Conservation (phyloP, 2,113 vertebrate genomes). For the Triplophysa dalaica region DNA sequence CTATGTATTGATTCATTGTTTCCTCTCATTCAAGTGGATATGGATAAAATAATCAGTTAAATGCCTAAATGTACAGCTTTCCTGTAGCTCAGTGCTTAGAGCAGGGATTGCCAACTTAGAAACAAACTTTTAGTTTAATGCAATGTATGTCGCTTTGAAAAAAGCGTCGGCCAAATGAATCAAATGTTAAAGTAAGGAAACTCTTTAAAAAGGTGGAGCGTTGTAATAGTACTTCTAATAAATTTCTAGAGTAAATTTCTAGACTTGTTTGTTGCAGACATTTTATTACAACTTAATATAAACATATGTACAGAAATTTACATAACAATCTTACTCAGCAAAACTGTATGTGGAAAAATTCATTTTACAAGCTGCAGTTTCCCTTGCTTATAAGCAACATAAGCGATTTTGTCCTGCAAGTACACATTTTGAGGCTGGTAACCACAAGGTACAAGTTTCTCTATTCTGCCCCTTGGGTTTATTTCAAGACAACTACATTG, state of each 20-base stretch:
- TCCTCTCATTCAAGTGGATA: no score
- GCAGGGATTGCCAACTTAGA: no score
- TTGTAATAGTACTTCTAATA: no score
- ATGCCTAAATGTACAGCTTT: no score
- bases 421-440: background rate
- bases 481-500: background rate
- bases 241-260: background rate
- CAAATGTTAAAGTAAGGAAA: no score
- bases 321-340: background rate
- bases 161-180: no score
- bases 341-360: background rate
- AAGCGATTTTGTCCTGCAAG: background rate
- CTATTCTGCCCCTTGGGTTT: background rate
- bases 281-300: background rate
- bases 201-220: no score
- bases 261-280: background rate
- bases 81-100: no score
- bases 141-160: no score
- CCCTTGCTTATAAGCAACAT: constrained; percentile 1
- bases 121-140: no score
- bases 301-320: constrained; percentile 16
- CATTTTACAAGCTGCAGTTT: background rate
- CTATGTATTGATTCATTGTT: no score
- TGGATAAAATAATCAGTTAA: no score
- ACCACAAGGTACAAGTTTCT: background rate